Evolutionary conservation across 2,113 vertebrate genomes (phyloP).

Genomic region (Columbina picui): DNA sequence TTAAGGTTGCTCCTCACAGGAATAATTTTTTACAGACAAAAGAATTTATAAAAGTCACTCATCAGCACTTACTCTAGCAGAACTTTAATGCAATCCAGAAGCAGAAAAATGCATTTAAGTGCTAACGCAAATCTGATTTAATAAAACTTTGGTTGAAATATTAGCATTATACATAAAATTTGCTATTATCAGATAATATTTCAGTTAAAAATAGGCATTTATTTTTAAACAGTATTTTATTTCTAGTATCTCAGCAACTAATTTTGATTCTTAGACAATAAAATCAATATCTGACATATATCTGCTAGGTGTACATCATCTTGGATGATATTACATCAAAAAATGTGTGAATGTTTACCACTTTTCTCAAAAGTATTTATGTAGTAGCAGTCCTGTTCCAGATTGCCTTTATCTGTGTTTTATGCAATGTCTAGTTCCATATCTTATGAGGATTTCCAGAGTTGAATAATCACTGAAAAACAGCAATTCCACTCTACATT

Average conservation of each 20-base stretch:
- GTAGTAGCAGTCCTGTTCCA: not conserved
- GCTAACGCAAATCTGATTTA: not conserved
- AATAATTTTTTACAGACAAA: not conserved
- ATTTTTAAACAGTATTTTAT: not conserved
- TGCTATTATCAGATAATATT: not conserved
- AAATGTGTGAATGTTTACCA: not conserved
- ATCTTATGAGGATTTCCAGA: not conserved
- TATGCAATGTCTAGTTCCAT: not conserved
- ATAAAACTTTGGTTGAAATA: not conserved
- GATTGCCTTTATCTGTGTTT: not conserved
- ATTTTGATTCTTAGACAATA: not conserved
- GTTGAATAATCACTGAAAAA: not conserved
- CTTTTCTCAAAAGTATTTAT: not conserved
- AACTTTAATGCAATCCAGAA: not conserved
- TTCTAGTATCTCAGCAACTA: not conserved
- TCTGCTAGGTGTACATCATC: not conserved
- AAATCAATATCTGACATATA: not conserved
- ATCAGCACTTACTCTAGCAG: not conserved
- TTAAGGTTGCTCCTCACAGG: not conserved
- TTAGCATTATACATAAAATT: not conserved
- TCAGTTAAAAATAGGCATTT: not conserved
- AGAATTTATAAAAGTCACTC: not conserved
- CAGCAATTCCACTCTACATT: not conserved
- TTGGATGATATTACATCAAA: not conserved
- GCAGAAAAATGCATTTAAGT: not conserved